A percentile compares a stretch with the other conserved stretches of the same genome.
Conservation (phyloP, 2,113 vertebrate species). For the Sylvicapra grimmia region DNA sequence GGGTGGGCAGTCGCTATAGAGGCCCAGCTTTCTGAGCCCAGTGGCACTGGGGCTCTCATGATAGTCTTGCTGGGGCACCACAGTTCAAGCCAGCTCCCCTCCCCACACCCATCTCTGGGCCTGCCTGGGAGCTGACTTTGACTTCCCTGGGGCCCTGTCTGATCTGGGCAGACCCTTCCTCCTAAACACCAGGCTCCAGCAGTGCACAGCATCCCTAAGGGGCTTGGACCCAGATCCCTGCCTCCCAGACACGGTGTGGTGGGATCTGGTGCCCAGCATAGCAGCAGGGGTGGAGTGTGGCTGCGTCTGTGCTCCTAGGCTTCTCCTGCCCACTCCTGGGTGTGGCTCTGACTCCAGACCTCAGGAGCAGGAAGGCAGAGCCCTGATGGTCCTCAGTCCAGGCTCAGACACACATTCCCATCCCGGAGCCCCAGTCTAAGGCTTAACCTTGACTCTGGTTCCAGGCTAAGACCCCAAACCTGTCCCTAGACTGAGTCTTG, state of each 20-base stretch:
- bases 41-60: neutral
- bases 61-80: neutral
- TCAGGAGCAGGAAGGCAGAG: neutral
- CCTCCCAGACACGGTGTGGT: neutral
- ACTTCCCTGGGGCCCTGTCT: neutral
- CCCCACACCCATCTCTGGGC: neutral
- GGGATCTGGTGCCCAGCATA: neutral
- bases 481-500: neutral
- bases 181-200: neutral
- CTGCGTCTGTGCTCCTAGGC: accelerated
- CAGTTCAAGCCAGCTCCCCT: neutral
- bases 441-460: neutral
- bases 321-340: neutral
- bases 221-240: neutral
- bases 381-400: neutral
- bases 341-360: neutral
- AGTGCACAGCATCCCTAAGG: neutral
- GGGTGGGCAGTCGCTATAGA: neutral
- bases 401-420: neutral
- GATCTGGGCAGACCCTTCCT: neutral
- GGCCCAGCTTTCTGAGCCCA: neutral
- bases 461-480: neutral
- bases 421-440: neutral
- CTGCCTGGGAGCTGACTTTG: neutral
- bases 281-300: neutral